phyloP scores from a whole-genome alignment of 2,113 vertebrate species.

The Nanorana parkeri region DNA sequence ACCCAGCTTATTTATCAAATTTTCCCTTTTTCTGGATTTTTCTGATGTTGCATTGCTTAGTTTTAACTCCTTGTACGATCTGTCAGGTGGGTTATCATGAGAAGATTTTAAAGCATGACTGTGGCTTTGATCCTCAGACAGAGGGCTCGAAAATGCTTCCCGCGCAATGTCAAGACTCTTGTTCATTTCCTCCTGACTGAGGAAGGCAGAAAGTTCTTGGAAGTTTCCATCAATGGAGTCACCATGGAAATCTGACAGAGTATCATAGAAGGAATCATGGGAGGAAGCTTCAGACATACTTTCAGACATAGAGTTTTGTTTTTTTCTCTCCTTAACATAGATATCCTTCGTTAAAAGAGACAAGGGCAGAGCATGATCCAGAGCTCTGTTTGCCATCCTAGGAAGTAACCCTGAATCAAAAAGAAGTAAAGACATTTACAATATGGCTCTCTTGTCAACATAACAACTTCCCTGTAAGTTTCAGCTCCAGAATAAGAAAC shows the following conservation, averaged over 20 bases:
- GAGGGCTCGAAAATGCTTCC: constrained; percentile 80
- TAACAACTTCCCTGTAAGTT: background rate
- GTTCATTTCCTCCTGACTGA: constrained; percentile 91
- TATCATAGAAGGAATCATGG: constrained; percentile 79
- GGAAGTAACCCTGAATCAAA: background rate
- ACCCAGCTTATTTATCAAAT: constrained; percentile 43
- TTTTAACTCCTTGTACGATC: constrained; percentile 53
- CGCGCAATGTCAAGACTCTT: constrained; percentile 90
- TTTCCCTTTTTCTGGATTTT: constrained; percentile 17
- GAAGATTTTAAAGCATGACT: constrained; percentile 57
- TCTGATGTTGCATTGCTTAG: constrained; percentile 47
- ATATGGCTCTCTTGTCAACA: background rate
- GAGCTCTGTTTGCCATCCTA: constrained; percentile 79
- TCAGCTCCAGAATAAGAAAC: too few species aligned
- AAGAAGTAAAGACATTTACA: constrained; percentile 3
- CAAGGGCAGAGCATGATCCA: constrained; percentile 74
- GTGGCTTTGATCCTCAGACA: constrained; percentile 61
- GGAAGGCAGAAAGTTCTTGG: constrained; percentile 87
- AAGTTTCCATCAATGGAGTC: constrained; percentile 68
- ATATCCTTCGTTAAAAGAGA: constrained; percentile 74
- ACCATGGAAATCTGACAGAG: constrained; percentile 77
- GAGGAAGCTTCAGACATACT: constrained; percentile 81
- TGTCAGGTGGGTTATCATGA: constrained; percentile 60
- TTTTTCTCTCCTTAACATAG: constrained; percentile 64
- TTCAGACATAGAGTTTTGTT: constrained; percentile 65